Evolutionary conservation across 1,140 invertebrate species (phyloP).

Genomic region (Drosophila sp.): DNA sequence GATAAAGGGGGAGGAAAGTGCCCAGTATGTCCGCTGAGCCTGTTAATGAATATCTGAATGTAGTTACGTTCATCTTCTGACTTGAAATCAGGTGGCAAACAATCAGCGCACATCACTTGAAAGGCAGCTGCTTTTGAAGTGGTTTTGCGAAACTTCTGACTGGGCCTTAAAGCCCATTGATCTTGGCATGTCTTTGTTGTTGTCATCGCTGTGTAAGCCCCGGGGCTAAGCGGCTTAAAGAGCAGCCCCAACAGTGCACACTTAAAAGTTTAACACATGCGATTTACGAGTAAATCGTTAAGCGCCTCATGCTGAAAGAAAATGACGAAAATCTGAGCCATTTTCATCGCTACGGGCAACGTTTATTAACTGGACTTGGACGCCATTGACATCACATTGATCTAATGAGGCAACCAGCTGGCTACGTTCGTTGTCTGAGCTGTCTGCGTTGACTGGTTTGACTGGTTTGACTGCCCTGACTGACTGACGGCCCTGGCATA

Average conservation of each 20-base stretch:
- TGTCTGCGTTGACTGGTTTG: conserved; percentile 10
- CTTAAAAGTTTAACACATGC: conserved; percentile 64
- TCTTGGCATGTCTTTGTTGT: conserved; percentile 64
- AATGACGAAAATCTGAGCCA: conserved; percentile 34
- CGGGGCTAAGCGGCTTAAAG: conserved; percentile 64
- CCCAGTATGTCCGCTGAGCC: conserved; percentile 13
- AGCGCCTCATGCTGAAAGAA: conserved; percentile 7
- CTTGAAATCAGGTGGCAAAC: conserved; percentile 67
- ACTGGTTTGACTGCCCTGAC: conserved; percentile 4
- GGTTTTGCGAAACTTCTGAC: conserved; percentile 67
- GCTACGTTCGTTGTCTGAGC: conserved; percentile 20
- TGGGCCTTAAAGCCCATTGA: conserved; percentile 67
- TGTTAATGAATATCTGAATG: conserved; percentile 64
- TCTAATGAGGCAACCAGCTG: conserved; percentile 70
- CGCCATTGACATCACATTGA: conserved; percentile 50
- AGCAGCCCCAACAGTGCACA: conserved; percentile 36
- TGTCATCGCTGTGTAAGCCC: conserved; percentile 54
- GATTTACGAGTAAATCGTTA: conserved; percentile 25
- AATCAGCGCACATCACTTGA: conserved; percentile 60
- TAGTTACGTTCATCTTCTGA: background rate
- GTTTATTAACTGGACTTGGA: conserved; percentile 50
- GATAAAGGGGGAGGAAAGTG: background rate
- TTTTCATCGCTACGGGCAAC: conserved; percentile 39
- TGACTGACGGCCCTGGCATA: conserved; percentile 43
- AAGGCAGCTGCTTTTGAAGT: conserved; percentile 75